Evolutionary conservation across 1,140 invertebrate genomes (phyloP).

Genomic region (Nebria ingens): DNA sequence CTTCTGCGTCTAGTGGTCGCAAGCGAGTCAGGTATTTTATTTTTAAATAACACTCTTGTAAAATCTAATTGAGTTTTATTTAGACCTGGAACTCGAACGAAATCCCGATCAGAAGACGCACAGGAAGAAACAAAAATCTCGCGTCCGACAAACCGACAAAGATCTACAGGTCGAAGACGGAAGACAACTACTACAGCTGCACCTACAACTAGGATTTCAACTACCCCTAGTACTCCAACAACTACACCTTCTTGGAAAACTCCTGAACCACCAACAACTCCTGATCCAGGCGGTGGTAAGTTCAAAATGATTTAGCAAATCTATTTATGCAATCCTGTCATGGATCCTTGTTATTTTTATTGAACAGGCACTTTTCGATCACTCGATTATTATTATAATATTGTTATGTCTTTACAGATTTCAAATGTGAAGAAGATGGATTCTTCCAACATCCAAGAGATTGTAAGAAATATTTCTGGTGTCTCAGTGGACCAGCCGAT

Average conservation of each 20-base stretch:
- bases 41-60: slow-evolving; percentile 6
- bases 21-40: neutral
- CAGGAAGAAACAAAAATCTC: slow-evolving; percentile 6
- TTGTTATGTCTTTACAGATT: slow-evolving; percentile 45
- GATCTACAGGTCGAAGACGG: slow-evolving; percentile 20
- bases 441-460: slow-evolving; percentile 88
- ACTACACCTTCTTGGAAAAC: slow-evolving; percentile 44
- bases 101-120: neutral
- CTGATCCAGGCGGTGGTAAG: slow-evolving; percentile 72
- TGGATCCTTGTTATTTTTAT: no score
- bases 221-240: slow-evolving; percentile 35
- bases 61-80: neutral
- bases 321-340: no score
- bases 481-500: slow-evolving; percentile 77
- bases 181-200: slow-evolving; percentile 27
- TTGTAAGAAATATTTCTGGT: slow-evolving; percentile 94
- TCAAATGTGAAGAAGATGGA: slow-evolving; percentile 87
- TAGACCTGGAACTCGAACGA: slow-evolving; percentile 2
- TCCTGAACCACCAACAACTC: slow-evolving; percentile 79
- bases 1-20: neutral
- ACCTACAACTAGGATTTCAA: slow-evolving; percentile 31
- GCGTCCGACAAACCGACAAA: slow-evolving; percentile 6
- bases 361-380: no score
- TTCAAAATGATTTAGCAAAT: no score
- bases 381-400: no score